Percentiles rank a stretch among this genome's conserved stretches.
These are phyloP conservation scores for Lagopus muta DNA, from an alignment of 2,113 vertebrate genomes.

Conservation along the genomic window DNA sequence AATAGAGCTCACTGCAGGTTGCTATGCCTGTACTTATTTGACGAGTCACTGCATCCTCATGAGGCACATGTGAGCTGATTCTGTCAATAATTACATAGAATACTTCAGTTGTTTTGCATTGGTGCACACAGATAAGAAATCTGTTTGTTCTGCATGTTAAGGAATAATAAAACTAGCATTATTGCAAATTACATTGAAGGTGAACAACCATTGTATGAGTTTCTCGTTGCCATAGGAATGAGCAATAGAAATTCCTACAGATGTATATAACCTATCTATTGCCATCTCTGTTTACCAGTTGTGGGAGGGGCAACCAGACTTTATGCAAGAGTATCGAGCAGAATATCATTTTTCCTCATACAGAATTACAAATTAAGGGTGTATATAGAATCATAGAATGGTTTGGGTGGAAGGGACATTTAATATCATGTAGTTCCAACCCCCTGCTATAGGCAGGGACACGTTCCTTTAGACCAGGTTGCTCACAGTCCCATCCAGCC, in stretches of 20 bases:
- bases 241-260: neutral
- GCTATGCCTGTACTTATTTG: neutral
- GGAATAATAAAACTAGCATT: neutral
- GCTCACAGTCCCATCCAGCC: no score
- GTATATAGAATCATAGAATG: no score
- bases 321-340: neutral
- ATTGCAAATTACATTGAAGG: neutral
- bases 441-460: no score
- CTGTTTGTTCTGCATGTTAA: neutral
- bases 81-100: accelerated
- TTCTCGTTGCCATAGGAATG: neutral
- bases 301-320: neutral
- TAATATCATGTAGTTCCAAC: no score
- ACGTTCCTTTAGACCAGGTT: no score
- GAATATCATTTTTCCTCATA: neutral
- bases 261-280: accelerated
- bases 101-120: neutral
- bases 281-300: neutral
- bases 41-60: neutral
- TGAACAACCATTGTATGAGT: accelerated
- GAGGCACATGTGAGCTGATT: accelerated
- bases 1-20: neutral
- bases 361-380: neutral
- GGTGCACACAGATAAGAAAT: neutral
- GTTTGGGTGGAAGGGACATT: no score